phyloP scores from a whole-genome alignment of 1,140 invertebrate genomes.

The Dendroctonus ponderosae region DNA sequence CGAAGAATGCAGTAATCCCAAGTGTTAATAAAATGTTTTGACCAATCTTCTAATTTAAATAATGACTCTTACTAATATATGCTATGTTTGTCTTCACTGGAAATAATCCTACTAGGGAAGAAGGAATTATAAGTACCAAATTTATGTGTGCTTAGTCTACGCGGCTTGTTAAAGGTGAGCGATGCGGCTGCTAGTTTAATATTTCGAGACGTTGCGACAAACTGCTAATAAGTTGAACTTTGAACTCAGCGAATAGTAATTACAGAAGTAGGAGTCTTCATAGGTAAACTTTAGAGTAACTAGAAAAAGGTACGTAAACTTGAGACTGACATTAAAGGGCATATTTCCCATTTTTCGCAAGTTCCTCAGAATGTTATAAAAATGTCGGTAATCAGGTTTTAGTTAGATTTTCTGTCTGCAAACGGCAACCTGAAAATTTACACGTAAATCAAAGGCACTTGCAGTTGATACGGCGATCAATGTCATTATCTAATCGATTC shows the following conservation, averaged over 20 bases:
- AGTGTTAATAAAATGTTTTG: no score
- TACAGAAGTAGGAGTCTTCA: no score
- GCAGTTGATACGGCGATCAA: background rate
- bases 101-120: background rate
- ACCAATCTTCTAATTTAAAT: no score
- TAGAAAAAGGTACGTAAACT: no score
- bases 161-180: slow-evolving; percentile 1
- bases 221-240: background rate
- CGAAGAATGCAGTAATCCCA: no score
- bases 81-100: background rate
- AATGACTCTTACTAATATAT: background rate
- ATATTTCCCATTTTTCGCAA: no score
- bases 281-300: no score
- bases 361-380: no score
- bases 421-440: no score
- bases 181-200: slow-evolving; percentile 1
- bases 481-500: slow-evolving; percentile 2
- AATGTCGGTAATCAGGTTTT: no score
- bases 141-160: background rate
- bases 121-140: background rate
- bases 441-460: background rate
- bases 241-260: background rate
- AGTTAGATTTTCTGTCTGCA: no score
- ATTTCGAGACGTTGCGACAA: background rate
- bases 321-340: no score